Base-by-base conservation (phyloP, 2,113 vertebrate genomes). In the Onychostoma macrolepis region DNA sequence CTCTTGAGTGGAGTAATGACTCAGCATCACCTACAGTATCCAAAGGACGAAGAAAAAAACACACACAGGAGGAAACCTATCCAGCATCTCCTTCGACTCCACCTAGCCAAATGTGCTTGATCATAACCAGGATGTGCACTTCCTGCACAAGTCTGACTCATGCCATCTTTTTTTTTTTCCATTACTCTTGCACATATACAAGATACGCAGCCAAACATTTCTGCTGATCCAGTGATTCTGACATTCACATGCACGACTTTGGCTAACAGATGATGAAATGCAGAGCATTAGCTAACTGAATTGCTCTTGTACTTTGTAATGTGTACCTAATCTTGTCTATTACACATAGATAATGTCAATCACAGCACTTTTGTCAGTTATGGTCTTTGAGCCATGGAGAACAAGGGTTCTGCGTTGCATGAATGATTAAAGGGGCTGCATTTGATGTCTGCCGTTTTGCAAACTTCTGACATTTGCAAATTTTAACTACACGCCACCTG, bases 301-400 rank as follows among this genome's bases (percentile, higher is more conserved):
- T n/a, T 86, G 65, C 67, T 72, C 90, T 89, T 92, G 92, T 67
- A 93, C 92, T 93, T 92, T 92, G 90, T 58, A 91, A 77, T 91
- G 89, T 87, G 75, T 38, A 69, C 56, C 89, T 90, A 87, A 83
- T 89, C 53, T 83, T 50, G 67, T 26, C 21, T 21, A 43, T 75
- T 75, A 65, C 15, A 41, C 24, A 48, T 21, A 11, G 71, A 71
- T 67, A 83, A 30, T 83, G 81, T 36, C 19, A 50, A 17, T 71
- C 17, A 26, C 38, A 77, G 50, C 71, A 24, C 28, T 45, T 69
- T 83, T 67, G 56, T 63, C 41, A 4, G 33, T 48, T n/a, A 82
- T 76, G 15, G 4, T 45, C 17, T 26, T 33, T 15, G 30, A 72
- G 33, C 41, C n/a, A 43, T 1, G 4, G 4, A 28, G 24, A 50